Percentiles rank a stretch among this genome's conserved stretches.
Conservation (phyloP, 2,797 vertebrate species). For the Philypnodon macrostomus region DNA sequence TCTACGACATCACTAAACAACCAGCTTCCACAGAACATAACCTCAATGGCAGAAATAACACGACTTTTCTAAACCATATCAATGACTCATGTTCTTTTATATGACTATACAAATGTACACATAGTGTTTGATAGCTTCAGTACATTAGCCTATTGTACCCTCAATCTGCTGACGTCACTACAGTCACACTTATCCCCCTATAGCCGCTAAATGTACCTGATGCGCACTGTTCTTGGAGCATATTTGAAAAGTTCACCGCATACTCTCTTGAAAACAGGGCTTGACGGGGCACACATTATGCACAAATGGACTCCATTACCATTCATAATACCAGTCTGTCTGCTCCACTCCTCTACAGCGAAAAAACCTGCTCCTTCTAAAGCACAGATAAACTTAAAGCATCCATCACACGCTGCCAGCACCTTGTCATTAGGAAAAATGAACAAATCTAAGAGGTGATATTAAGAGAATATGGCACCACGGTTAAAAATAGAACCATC, state of each 20-base stretch:
- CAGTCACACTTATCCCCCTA: background rate
- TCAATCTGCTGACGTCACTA: too few species aligned
- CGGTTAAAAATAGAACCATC: slow-evolving; percentile 31
- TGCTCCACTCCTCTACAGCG: slow-evolving; percentile 1
- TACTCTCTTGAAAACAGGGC: background rate
- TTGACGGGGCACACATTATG: background rate
- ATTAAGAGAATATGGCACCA: slow-evolving; percentile 22
- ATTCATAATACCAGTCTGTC: background rate
- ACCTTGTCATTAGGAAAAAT: slow-evolving; percentile 16
- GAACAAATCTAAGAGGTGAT: slow-evolving; percentile 14
- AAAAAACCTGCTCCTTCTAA: background rate
- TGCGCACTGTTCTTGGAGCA: background rate
- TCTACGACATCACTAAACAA: too few species aligned
- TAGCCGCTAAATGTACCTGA: background rate
- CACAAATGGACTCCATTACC: background rate
- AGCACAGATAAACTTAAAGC: slow-evolving; percentile 8
- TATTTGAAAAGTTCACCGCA: background rate
- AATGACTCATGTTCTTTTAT: too few species aligned
- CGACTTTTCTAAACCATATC: too few species aligned
- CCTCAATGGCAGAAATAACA: too few species aligned
- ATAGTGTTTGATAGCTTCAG: slow-evolving; percentile 1
- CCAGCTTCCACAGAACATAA: too few species aligned
- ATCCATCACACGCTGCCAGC: slow-evolving; percentile 11
- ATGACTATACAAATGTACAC: too few species aligned
- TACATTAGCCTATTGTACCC: slow-evolving; percentile 12